phyloP scores from a whole-genome alignment of 1,140 invertebrate species.

The Drosophila yakuba region DNA sequence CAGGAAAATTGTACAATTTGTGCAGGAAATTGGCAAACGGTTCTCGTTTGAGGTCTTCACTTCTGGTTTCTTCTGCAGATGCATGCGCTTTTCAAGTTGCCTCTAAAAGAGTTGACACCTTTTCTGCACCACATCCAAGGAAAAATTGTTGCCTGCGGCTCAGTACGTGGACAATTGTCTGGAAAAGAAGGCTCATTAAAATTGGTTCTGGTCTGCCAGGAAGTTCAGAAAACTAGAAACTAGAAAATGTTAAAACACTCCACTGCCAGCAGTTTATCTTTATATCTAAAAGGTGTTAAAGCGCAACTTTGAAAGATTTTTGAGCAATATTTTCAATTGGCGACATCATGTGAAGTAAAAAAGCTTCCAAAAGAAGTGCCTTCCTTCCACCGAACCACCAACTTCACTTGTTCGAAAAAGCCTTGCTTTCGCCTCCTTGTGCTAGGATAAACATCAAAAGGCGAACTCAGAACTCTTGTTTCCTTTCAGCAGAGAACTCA shows the following conservation, averaged over 20 bases:
- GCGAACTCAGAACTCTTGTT: conserved; percentile 44
- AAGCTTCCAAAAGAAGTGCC: conserved; percentile 19
- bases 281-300: too few species aligned
- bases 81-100: conserved; percentile 19
- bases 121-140: conserved; percentile 12
- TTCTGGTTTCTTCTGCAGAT: conserved; percentile 30
- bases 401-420: conserved; percentile 32
- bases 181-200: conserved; percentile 17
- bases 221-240: conserved; percentile 11
- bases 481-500: conserved; percentile 68
- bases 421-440: conserved; percentile 36
- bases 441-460: conserved; percentile 68
- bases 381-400: conserved; percentile 11
- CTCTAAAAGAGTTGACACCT: conserved; percentile 60
- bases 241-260: too few species aligned
- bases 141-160: conserved; percentile 43
- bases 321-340: conserved; percentile 5
- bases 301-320: not conserved
- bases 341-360: conserved; percentile 7
- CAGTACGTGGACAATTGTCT: conserved; percentile 12
- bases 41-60: conserved; percentile 21
- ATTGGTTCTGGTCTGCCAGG: conserved; percentile 25
- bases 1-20: conserved; percentile 46
- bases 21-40: conserved; percentile 67
- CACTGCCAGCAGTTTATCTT: too few species aligned